These are phyloP conservation scores for Eulemur mongoz DNA, from an alignment of 2,797 vertebrate genomes.

Conservation along the genomic window DNA sequence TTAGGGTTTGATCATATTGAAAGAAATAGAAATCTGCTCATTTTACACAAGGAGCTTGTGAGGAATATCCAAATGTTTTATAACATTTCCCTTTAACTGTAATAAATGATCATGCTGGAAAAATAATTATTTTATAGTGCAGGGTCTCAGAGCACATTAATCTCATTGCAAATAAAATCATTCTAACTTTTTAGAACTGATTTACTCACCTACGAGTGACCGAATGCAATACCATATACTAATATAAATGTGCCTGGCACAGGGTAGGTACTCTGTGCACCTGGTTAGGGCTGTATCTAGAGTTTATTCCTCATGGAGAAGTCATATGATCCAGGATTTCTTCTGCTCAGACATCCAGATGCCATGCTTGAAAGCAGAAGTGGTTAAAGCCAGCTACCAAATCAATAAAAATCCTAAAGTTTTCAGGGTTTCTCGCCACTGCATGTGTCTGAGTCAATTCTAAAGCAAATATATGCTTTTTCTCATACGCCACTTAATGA, in stretches of 20 bases:
- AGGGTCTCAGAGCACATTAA: slow-evolving; percentile 42
- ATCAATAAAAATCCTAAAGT: not conserved
- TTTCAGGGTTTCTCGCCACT: not conserved
- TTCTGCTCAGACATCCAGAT: slow-evolving; percentile 15
- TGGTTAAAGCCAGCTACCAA: not conserved
- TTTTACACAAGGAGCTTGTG: not conserved
- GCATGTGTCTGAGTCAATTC: not conserved
- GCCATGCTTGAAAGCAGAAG: not conserved
- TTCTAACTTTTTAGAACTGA: slow-evolving; percentile 33
- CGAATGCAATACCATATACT: not conserved
- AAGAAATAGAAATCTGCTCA: slow-evolving; percentile 45
- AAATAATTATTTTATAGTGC: slow-evolving; percentile 59
- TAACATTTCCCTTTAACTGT: slow-evolving; percentile 37
- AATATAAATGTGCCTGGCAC: not conserved
- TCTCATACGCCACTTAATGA: not conserved
- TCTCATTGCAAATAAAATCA: slow-evolving; percentile 57
- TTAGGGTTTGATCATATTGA: slow-evolving; percentile 39
- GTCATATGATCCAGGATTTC: not conserved
- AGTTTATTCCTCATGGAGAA: not conserved
- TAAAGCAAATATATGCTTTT: slow-evolving; percentile 30
- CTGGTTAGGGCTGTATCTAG: not conserved
- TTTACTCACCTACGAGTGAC: not conserved
- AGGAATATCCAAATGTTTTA: slow-evolving; percentile 52
- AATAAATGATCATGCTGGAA: slow-evolving; percentile 42
- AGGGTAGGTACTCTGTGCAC: not conserved